These are phyloP conservation scores for Pseudococcus longispinus DNA, from an alignment of 2,888 invertebrate genomes.

Conservation along the genomic window DNA sequence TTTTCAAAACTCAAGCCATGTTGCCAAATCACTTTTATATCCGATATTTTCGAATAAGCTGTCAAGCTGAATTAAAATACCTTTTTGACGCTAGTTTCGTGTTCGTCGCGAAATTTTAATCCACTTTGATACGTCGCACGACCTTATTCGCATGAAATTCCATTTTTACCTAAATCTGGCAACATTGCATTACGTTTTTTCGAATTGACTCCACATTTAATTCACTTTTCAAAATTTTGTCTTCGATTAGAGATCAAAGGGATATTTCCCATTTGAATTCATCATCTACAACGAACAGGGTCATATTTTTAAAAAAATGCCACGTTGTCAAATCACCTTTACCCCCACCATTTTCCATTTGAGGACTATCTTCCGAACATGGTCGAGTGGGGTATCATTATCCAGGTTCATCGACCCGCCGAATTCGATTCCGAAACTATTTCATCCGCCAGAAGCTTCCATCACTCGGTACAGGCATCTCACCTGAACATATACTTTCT, in stretches of 20 bases:
- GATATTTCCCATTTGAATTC: too few species aligned
- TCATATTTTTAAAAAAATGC: not conserved
- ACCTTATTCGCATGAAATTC: not conserved
- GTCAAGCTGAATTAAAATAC: too few species aligned
- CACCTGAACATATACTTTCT: not conserved
- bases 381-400: not conserved
- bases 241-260: too few species aligned
- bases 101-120: not conserved
- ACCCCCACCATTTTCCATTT: not conserved
- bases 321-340: not conserved
- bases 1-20: not conserved
- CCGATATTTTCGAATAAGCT: too few species aligned
- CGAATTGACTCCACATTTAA: too few species aligned
- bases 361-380: not conserved
- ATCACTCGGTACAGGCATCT: too few species aligned
- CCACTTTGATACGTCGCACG: not conserved
- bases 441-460: not conserved
- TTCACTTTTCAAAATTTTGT: too few species aligned
- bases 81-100: not conserved
- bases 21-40: not conserved
- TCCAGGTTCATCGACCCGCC: not conserved
- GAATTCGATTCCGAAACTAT: not conserved
- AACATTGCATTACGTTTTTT: not conserved
- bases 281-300: too few species aligned
- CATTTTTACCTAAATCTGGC: not conserved